Evolutionary conservation across 2,113 vertebrate species (phyloP).

Genomic region (Apeltes quadracus): DNA sequence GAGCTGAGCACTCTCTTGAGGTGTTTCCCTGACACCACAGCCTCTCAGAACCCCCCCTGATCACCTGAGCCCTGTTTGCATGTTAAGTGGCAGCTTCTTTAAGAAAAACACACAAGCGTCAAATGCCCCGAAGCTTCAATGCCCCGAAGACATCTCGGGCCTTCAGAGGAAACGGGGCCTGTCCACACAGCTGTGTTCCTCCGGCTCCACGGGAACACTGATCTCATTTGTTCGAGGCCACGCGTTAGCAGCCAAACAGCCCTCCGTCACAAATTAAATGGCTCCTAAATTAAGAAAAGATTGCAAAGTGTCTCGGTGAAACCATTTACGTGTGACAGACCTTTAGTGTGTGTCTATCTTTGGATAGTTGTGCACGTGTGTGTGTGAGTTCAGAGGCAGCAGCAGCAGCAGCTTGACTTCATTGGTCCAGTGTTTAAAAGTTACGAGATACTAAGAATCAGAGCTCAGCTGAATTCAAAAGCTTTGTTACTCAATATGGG

Average conservation of each 20-base stretch:
- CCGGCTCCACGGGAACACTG: constrained; percentile 23
- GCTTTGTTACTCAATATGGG: constrained; percentile 2
- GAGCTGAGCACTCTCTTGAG: constrained; percentile 38
- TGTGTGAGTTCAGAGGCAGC: constrained; percentile 36
- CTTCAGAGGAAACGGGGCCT: constrained; percentile 35
- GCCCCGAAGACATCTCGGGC: constrained; percentile 46
- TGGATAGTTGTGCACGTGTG: constrained; percentile 8
- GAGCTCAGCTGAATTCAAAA: constrained; percentile 16
- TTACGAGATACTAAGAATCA: neutral
- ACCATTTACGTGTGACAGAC: neutral
- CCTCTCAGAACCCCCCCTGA: constrained; percentile 28
- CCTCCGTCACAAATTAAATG: constrained; percentile 49
- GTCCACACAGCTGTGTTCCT: constrained; percentile 55
- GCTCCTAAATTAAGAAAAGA: constrained; percentile 46
- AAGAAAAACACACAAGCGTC: constrained; percentile 39
- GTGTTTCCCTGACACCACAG: constrained; percentile 26
- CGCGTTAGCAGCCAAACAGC: constrained; percentile 44
- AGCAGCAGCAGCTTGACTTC: constrained; percentile 24
- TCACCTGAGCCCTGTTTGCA: constrained; percentile 34
- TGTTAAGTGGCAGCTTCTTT: constrained; percentile 47
- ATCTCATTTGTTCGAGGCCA: constrained; percentile 48
- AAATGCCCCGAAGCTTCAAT: constrained; percentile 44
- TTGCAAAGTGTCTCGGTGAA: constrained; percentile 18
- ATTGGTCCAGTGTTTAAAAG: constrained; percentile 25
- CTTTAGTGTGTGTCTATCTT: constrained; percentile 6